Conservation (phyloP, 2,113 vertebrate species). For the Thomomys bottae region DNA sequence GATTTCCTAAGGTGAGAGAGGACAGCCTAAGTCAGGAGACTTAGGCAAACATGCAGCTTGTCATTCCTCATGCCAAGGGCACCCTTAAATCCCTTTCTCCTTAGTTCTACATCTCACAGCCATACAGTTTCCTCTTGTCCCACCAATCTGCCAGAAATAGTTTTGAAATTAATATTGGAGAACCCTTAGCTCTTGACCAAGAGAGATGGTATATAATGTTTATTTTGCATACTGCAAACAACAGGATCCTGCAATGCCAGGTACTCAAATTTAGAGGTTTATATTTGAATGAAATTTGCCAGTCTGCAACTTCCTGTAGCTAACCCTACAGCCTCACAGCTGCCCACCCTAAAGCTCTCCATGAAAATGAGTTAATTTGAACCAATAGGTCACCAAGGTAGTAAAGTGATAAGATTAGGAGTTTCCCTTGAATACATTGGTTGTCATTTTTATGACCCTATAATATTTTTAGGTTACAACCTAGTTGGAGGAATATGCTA, state of each 20-base stretch:
- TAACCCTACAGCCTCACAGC: constrained; percentile 80
- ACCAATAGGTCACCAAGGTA: constrained; percentile 56
- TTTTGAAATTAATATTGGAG: constrained; percentile 5
- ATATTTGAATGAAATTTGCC: constrained; percentile 92
- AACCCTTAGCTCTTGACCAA: constrained; percentile 52
- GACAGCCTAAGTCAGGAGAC: not conserved
- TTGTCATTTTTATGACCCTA: constrained; percentile 73
- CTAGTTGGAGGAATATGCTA: constrained; percentile 25
- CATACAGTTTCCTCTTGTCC: not conserved
- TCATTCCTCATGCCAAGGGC: not conserved
- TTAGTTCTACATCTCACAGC: not conserved
- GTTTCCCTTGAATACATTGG: constrained; percentile 57
- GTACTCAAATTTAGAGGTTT: constrained; percentile 90
- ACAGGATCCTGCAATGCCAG: constrained; percentile 84
- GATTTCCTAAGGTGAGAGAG: not conserved
- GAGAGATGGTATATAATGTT: constrained; percentile 64
- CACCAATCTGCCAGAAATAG: constrained; percentile 20
- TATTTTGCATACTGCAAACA: constrained; percentile 88
- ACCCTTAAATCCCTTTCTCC: not conserved
- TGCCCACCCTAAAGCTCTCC: constrained; percentile 76
- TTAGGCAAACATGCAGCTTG: rapidly evolving
- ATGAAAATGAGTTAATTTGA: constrained; percentile 85
- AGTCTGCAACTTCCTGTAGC: constrained; percentile 85
- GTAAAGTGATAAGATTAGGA: constrained; percentile 68
- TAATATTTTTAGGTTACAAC: constrained; percentile 65